phyloP scores from a whole-genome alignment of 2,113 vertebrate species.

The Himantopus leucocephalus region DNA sequence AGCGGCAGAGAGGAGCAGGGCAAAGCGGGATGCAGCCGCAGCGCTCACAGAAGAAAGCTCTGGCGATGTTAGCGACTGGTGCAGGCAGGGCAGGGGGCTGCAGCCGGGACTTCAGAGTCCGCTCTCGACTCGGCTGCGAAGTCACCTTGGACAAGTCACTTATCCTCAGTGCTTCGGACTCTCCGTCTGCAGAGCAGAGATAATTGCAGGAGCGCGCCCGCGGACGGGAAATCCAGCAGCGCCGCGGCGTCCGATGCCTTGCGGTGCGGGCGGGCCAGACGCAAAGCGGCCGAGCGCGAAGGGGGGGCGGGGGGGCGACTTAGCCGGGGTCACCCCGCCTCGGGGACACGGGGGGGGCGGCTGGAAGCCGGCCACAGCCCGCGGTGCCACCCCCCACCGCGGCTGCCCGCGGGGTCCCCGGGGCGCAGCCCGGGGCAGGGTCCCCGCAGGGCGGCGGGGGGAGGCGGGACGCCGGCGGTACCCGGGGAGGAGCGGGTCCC shows the following conservation, averaged over 20 bases:
- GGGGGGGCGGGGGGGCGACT: background rate
- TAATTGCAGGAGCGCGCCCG: background rate
- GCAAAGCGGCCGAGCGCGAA: background rate
- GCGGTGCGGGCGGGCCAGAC: background rate
- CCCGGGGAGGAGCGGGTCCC: background rate
- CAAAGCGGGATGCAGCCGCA: conserved; percentile 30
- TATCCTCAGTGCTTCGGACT: background rate
- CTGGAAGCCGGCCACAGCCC: background rate
- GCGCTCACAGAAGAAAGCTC: conserved; percentile 12
- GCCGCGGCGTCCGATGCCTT: background rate
- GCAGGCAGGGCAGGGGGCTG: conserved; percentile 2
- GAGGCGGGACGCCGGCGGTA: background rate
- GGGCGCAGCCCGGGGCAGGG: background rate
- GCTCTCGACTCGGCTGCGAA: conserved; percentile 10
- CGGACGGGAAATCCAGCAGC: background rate
- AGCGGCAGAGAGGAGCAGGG: background rate
- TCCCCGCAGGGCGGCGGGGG: background rate
- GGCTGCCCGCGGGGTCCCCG: background rate
- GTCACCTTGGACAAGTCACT: conserved; percentile 57
- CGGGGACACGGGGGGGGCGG: background rate
- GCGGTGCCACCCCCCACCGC: background rate
- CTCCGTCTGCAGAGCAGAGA: conserved; percentile 25
- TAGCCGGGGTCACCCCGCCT: background rate
- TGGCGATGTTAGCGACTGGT: background rate
- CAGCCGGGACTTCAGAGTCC: background rate